phyloP scores from a whole-genome alignment of 2,888 invertebrate genomes.

The Chloroclystis v-ata region DNA sequence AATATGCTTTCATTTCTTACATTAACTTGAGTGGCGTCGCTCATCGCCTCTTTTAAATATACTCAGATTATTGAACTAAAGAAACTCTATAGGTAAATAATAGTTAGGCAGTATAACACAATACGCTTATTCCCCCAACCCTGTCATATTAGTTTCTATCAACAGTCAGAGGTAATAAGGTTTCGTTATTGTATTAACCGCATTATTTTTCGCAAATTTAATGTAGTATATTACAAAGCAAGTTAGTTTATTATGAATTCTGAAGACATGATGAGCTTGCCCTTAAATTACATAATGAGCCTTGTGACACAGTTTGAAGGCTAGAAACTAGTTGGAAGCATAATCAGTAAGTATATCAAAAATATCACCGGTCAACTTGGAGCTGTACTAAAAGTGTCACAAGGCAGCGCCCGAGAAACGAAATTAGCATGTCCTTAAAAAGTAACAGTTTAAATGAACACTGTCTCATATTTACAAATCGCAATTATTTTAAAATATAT shows the following conservation, averaged over 20 bases:
- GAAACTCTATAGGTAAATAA: neutral
- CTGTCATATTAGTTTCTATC: no score
- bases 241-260: neutral
- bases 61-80: neutral
- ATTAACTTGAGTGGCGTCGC: slow-evolving; percentile 21
- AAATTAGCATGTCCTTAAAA: slow-evolving; percentile 62
- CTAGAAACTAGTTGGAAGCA: slow-evolving; percentile 29
- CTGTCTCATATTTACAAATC: slow-evolving; percentile 69
- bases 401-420: slow-evolving; percentile 40
- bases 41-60: neutral
- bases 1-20: slow-evolving; percentile 37
- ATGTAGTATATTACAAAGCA: neutral
- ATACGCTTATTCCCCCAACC: neutral
- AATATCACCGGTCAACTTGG: slow-evolving; percentile 25
- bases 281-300: neutral
- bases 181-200: no score
- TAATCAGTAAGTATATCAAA: slow-evolving; percentile 18
- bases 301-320: slow-evolving; percentile 29
- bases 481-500: slow-evolving; percentile 49
- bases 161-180: no score
- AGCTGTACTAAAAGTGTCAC: slow-evolving; percentile 35
- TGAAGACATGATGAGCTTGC: neutral
- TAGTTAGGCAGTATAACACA: neutral
- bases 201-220: no score
- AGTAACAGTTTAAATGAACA: slow-evolving; percentile 72